Percentiles rank a stretch among this genome's conserved stretches.
Conservation (phyloP, 92 coral and sea anemone species). For the Umimayanthus chanpuru region DNA sequence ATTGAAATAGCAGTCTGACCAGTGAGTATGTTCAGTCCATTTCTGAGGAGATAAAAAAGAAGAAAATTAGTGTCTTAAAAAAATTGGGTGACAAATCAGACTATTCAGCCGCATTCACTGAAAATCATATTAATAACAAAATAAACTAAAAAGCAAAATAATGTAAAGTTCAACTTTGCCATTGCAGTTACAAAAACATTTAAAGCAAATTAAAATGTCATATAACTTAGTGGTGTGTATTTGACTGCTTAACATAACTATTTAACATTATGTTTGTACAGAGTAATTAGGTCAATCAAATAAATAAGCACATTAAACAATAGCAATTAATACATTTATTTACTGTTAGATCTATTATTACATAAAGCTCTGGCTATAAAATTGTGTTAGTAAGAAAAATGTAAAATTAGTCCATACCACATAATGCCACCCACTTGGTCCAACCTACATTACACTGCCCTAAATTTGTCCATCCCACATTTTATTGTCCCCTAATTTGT, state of each 20-base stretch:
- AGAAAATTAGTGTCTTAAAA: conserved; percentile 29
- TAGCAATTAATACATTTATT: no score
- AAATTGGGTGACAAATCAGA: background rate
- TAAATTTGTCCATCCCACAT: no score
- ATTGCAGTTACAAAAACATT: background rate
- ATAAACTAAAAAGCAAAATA: background rate
- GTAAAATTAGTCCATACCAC: no score
- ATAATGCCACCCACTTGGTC: no score
- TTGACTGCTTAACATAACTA: background rate
- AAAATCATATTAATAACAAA: background rate
- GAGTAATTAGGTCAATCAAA: background rate
- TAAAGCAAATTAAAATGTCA: background rate
- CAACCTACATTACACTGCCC: no score
- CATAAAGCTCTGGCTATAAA: no score
- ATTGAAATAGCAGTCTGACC: conserved; percentile 19
- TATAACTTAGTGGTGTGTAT: background rate
- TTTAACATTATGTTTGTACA: background rate
- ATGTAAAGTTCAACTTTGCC: background rate
- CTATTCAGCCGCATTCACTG: background rate
- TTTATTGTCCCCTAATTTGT: background rate
- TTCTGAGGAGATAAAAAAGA: conserved; percentile 45
- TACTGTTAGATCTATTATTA: no score
- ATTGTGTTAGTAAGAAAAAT: no score
- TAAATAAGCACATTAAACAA: no score
- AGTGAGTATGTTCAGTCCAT: conserved; percentile 31